Conservation (phyloP, 2,797 vertebrate genomes). For the Helarctos malayanus region DNA sequence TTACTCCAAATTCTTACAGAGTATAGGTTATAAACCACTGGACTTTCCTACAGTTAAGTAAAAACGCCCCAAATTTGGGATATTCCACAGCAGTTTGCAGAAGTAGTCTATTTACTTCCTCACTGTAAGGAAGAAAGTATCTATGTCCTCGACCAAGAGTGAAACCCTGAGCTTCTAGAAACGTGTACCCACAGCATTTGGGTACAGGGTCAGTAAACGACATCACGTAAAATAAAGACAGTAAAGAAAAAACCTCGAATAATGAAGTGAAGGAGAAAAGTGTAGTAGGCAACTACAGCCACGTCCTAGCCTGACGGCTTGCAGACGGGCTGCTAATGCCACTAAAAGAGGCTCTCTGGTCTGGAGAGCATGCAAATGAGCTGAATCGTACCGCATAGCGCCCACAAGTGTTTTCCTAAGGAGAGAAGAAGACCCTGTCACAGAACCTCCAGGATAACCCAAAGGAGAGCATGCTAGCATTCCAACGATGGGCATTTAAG, state of each 20-base stretch:
- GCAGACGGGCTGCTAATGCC: accelerated
- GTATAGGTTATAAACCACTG: neutral
- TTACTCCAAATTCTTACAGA: neutral
- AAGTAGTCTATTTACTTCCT: neutral
- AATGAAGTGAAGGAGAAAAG: neutral
- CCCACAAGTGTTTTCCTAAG: neutral
- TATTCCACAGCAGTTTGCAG: neutral
- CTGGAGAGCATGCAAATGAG: accelerated
- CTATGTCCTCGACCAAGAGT: accelerated
- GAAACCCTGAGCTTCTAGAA: neutral
- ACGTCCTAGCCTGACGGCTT: accelerated
- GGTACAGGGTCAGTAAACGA: neutral
- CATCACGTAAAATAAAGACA: neutral
- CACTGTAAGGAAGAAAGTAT: neutral
- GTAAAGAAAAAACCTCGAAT: neutral
- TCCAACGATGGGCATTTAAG: no score
- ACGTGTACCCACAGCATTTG: neutral
- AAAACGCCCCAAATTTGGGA: neutral
- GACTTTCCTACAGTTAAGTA: neutral
- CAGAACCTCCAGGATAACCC: neutral
- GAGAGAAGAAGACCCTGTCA: neutral
- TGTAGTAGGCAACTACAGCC: neutral
- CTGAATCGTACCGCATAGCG: accelerated
- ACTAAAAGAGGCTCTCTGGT: accelerated
- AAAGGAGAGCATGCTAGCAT: neutral